Base-by-base conservation (phyloP, 1,140 invertebrate species). In the Chironomus striatipennis region DNA sequence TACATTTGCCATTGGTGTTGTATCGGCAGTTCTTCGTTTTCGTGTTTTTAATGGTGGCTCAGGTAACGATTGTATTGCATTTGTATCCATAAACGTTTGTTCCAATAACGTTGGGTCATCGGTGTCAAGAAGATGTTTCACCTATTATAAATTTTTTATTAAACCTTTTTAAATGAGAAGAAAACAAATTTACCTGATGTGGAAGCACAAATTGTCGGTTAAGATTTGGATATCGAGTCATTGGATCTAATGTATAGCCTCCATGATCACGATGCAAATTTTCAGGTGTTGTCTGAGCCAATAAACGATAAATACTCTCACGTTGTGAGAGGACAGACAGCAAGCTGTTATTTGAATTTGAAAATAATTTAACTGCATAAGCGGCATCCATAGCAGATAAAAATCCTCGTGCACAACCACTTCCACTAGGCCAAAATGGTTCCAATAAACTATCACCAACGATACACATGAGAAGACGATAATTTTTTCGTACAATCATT, bases 401-500 rank as follows among this genome's bases (percentile, higher is more conserved):
- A 83, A 99, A 99, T 34, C 98, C 98, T 73, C 97, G 86, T 0
- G 96, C 97, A 85, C 96, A 98, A 5, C 98, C 98, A 24, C 96
- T 97, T 0, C 97, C 97, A 0, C 96, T 98, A 3, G 97, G 97
- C 97, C 97, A 99, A 83, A 99, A 99, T 0, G 96, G 97, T 89
- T 98, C 97, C 9, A 98, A 85, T 42, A 99, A 85, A 85, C 94
- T 97, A 82, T 99, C 98, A 1, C 98, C 97, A 7, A 99, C 97
- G 64, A 99, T 86, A 75, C 90, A 91, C 84, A 94, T 91, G 0
- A 99, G 83, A 3, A 99, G 83, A 73, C 89, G 88, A 76, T 94
- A 90, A 0, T 92, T 92, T 76, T 90, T 84, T 74, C 90, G 85
- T 81, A 76, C 85, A 0, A 94, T 78, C 15, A 96, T 88, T 74